Percentiles rank a stretch among this genome's conserved stretches.
These are phyloP conservation scores for Galbula dea DNA, from an alignment of 2,113 vertebrate genomes.

Conservation along the genomic window DNA sequence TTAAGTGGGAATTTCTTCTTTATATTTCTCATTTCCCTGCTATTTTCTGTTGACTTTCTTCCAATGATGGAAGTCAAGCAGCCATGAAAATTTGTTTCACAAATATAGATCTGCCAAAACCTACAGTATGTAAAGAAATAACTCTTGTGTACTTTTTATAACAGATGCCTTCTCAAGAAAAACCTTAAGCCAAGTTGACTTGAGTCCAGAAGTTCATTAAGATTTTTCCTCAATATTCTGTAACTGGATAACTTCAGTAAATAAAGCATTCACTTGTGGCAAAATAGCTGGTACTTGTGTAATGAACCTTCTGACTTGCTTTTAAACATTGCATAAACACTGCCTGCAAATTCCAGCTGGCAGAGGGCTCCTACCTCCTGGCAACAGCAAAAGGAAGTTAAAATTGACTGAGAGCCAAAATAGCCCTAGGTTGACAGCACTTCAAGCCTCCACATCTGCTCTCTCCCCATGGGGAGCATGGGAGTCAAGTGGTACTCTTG, in stretches of 20 bases:
- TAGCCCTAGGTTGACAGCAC: rapidly evolving
- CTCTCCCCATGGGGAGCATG: not conserved
- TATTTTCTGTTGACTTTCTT: too few relatives aligned
- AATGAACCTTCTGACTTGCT: not conserved
- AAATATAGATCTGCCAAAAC: too few relatives aligned
- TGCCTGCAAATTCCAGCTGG: not conserved
- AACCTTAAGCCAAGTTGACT: not conserved
- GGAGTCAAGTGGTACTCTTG: not conserved
- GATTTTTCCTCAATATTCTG: not conserved
- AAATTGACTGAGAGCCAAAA: not conserved
- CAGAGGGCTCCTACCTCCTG: not conserved
- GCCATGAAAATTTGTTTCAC: too few relatives aligned
- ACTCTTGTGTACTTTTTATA: not conserved
- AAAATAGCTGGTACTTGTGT: not conserved
- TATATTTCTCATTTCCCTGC: too few relatives aligned
- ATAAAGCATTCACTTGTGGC: rapidly evolving
- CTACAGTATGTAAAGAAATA: not conserved
- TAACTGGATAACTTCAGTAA: not conserved
- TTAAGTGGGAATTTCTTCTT: too few relatives aligned
- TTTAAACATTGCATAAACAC: not conserved
- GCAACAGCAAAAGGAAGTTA: not conserved
- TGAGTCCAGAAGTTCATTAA: not conserved
- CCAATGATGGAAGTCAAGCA: too few relatives aligned
- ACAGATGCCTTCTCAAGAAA: not conserved
- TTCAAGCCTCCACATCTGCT: not conserved